Percentiles rank a stretch among this genome's conserved stretches.
Evolutionary conservation across 1,140 invertebrate species (phyloP).

Genomic region (Eubasilissa regina): DNA sequence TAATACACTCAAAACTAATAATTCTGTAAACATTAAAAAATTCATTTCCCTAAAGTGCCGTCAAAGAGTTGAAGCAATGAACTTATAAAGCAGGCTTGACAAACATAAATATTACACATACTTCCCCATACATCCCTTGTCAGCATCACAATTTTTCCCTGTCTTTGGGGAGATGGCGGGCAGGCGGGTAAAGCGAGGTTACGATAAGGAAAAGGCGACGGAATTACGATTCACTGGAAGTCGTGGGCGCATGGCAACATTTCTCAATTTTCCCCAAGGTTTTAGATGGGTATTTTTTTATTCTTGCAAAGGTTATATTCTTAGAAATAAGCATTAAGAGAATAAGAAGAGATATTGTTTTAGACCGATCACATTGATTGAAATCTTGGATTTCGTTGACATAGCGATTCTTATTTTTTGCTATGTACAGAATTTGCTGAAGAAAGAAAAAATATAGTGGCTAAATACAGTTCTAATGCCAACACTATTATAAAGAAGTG

Average conservation of each 20-base stretch:
- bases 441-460: no score
- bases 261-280: neutral
- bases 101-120: conserved; percentile 11
- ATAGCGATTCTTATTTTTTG: no score
- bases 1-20: no score
- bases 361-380: no score
- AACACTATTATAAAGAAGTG: no score
- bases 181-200: neutral
- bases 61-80: neutral
- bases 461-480: no score
- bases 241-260: neutral
- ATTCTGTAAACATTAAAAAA: neutral
- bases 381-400: no score
- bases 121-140: neutral
- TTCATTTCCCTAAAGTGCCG: neutral
- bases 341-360: no score
- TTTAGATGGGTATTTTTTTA: neutral
- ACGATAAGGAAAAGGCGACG: neutral
- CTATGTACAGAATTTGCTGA: no score
- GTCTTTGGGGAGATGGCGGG: neutral
- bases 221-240: neutral
- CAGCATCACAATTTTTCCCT: neutral
- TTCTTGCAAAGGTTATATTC: neutral
- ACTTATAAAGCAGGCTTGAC: neutral
- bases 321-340: no score